Percentiles rank a stretch among this genome's conserved stretches.
Conservation (phyloP, 2,888 invertebrate species). For the Sceliomorpha sp. region DNA sequence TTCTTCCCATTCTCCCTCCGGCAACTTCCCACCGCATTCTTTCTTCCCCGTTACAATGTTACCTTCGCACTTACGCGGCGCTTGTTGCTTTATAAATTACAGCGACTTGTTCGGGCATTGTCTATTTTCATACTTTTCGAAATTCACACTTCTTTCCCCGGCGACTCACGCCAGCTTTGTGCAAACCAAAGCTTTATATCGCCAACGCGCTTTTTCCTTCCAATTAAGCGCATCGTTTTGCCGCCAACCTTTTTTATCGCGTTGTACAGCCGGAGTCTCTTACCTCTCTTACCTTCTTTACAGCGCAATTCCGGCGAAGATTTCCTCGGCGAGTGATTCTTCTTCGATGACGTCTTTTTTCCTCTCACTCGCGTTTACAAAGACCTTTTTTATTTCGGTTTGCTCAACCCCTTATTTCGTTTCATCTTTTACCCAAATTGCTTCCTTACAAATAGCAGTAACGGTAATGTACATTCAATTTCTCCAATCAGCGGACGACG, state of each 20-base stretch:
- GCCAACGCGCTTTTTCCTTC: constrained; percentile 27
- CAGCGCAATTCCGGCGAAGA: constrained; percentile 18
- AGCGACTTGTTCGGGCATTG: constrained; percentile 27
- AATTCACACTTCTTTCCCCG: constrained; percentile 27
- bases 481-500: neutral
- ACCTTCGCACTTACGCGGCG: constrained; percentile 4
- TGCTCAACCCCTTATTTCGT: constrained; percentile 19
- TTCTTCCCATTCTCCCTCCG: neutral
- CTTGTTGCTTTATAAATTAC: constrained; percentile 45
- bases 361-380: neutral
- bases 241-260: constrained; percentile 16
- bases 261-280: constrained; percentile 7
- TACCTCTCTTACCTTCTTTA: constrained; percentile 13
- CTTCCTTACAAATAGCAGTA: constrained; percentile 6
- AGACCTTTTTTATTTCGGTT: constrained; percentile 18
- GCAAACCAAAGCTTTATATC: constrained; percentile 15
- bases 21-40: constrained; percentile 9
- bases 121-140: constrained; percentile 43
- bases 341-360: constrained; percentile 1
- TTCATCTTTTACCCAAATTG: constrained; percentile 28
- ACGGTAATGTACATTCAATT: neutral
- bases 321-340: constrained; percentile 12
- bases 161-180: constrained; percentile 19
- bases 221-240: constrained; percentile 41
- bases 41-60: constrained; percentile 17